Percentiles rank a stretch among this genome's conserved stretches.
Conservation (phyloP, 2,888 invertebrate species). For the Pachymerium ferrugineum region DNA sequence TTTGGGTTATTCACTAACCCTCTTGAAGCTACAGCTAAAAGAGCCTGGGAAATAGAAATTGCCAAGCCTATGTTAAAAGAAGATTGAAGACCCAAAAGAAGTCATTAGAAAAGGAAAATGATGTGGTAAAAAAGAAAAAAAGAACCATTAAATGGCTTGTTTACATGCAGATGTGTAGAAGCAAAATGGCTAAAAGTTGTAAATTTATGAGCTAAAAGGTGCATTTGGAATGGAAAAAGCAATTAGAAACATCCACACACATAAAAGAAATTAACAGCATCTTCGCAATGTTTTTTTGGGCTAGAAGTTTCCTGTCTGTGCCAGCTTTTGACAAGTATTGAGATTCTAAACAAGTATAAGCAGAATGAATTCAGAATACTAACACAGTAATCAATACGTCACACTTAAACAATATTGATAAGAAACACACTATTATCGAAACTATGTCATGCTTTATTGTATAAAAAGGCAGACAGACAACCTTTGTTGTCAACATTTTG, state of each 20-base stretch:
- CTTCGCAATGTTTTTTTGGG: not conserved
- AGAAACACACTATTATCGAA: too few relatives aligned
- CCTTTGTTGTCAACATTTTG: conserved; percentile 8
- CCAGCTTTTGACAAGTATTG: too few relatives aligned
- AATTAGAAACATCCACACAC: not conserved
- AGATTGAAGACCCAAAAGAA: not conserved
- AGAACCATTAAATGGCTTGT: not conserved
- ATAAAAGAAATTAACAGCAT: not conserved
- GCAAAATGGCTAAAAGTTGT: not conserved
- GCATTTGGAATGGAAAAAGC: not conserved
- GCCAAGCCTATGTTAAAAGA: not conserved
- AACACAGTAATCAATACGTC: too few relatives aligned
- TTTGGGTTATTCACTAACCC: not conserved
- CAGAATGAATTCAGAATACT: too few relatives aligned
- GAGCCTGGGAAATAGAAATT: not conserved
- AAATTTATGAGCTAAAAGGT: not conserved
- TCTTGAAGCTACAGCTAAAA: not conserved
- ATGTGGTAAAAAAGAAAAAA: not conserved
- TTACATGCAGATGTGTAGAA: not conserved
- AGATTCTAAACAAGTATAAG: too few relatives aligned
- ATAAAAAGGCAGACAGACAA: too few relatives aligned
- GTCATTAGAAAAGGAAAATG: not conserved
- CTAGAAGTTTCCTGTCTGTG: too few relatives aligned
- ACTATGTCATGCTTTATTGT: too few relatives aligned
- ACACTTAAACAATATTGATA: too few relatives aligned